Conservation (phyloP, 2,797 vertebrate genomes). For the Galago senegalensis region DNA sequence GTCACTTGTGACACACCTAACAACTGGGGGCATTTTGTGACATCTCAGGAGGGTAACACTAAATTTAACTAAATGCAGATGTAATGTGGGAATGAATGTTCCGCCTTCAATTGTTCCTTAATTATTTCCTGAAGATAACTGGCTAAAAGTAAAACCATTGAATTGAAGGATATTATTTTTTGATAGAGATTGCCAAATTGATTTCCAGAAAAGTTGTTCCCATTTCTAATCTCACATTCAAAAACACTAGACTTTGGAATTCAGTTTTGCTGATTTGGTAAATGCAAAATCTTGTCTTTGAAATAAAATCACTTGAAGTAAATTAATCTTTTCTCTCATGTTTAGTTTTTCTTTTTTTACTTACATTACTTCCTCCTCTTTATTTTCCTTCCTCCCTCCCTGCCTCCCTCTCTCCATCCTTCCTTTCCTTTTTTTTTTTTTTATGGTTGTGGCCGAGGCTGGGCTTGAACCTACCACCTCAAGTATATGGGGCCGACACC, state of each 20-base stretch:
- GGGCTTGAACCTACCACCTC: too few relatives aligned
- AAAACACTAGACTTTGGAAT: background rate
- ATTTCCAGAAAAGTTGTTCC: slow-evolving; percentile 24
- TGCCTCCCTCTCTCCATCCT: background rate
- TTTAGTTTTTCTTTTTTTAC: background rate
- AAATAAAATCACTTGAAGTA: slow-evolving; percentile 22
- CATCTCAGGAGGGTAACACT: background rate
- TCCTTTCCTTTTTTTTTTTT: background rate
- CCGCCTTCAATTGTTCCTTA: background rate
- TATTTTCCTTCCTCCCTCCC: too few relatives aligned
- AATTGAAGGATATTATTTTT: background rate
- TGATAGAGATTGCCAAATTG: slow-evolving; percentile 1
- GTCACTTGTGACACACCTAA: background rate
- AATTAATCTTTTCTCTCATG: background rate
- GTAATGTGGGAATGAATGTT: background rate
- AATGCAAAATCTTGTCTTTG: slow-evolving; percentile 26
- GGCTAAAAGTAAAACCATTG: background rate
- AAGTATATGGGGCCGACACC: too few relatives aligned
- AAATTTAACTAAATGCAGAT: background rate
- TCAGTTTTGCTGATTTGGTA: background rate
- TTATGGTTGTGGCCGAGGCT: too few relatives aligned
- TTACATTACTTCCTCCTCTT: background rate
- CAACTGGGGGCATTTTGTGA: slow-evolving; percentile 5
- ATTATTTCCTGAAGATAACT: slow-evolving; percentile 8
- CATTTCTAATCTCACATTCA: background rate